These are phyloP conservation scores for Nezara viridula DNA, from an alignment of 2,888 invertebrate species.

Conservation along the genomic window DNA sequence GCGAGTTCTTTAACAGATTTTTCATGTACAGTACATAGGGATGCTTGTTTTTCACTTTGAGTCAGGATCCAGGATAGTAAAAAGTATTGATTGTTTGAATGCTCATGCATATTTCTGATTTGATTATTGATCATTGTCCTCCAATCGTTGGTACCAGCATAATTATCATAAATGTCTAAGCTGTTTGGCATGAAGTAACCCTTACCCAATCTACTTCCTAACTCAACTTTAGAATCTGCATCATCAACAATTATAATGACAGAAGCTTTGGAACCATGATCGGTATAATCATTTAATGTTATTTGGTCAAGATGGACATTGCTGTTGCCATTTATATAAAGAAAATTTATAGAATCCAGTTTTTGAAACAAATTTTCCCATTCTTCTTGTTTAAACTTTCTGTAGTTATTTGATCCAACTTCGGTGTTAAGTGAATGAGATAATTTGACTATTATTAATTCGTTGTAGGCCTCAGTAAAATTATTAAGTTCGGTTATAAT, in stretches of 20 bases:
- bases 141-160: neutral
- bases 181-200: conserved; percentile 4
- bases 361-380: neutral
- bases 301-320: neutral
- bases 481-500: neutral
- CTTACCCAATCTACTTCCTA: conserved; percentile 6
- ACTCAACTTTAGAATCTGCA: neutral
- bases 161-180: neutral
- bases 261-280: neutral
- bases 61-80: conserved; percentile 13
- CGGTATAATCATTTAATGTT: neutral
- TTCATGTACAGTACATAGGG: neutral
- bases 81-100: neutral
- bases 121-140: neutral
- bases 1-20: neutral
- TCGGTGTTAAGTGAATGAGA: neutral
- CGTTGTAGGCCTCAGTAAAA: neutral
- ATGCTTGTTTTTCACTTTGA: neutral
- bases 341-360: neutral
- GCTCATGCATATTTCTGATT: neutral
- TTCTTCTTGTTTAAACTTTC: neutral
- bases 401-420: neutral
- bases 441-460: neutral
- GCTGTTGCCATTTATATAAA: neutral
- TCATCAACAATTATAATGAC: neutral